Conservation (phyloP, 2,888 invertebrate species). For the Gastracanthus pulcherrimus region DNA sequence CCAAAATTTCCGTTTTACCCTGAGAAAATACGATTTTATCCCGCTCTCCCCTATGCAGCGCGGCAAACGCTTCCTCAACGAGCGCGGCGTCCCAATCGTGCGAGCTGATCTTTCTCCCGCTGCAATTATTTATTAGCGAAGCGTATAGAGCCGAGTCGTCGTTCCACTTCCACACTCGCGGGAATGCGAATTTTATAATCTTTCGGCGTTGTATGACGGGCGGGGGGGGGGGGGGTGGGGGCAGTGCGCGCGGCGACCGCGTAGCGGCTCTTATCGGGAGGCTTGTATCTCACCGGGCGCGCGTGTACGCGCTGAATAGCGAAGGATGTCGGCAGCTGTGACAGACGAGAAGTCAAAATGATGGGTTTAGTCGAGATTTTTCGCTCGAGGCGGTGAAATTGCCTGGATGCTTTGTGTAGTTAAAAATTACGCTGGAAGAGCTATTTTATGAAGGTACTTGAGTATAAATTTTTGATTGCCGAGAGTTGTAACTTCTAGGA, state of each 20-base stretch:
- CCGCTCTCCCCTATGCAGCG: no score
- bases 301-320: neutral
- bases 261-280: neutral
- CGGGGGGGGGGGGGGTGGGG: no score
- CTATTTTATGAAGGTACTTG: no score
- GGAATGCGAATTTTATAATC: conserved; percentile 20
- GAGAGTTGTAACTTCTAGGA: neutral
- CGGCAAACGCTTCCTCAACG: neutral
- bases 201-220: neutral
- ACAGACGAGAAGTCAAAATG: neutral
- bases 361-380: neutral
- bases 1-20: no score
- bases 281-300: neutral
- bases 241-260: no score
- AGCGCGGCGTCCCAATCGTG: neutral
- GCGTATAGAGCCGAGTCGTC: neutral
- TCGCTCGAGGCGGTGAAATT: neutral
- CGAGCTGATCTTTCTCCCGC: neutral
- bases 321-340: neutral
- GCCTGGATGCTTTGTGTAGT: no score
- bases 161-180: conserved; percentile 24
- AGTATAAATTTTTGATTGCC: neutral
- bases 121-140: conserved; percentile 19
- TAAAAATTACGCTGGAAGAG: neutral
- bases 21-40: neutral